phyloP scores from a whole-genome alignment of 1,140 invertebrate species.

The Lerema accius region DNA sequence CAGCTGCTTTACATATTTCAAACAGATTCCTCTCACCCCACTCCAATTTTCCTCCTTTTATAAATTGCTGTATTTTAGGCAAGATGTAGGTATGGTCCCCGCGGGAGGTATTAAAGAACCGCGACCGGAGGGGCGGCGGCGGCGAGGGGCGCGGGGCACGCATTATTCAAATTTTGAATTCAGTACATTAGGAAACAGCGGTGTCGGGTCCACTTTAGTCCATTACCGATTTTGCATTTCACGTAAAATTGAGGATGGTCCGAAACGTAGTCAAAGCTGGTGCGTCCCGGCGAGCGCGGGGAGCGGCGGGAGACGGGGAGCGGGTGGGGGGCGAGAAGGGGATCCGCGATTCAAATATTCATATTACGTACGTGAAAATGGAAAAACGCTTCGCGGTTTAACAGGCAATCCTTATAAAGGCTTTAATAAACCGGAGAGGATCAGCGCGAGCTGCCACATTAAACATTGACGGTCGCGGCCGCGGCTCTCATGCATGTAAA shows the following conservation, averaged over 20 bases:
- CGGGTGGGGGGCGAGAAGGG: neutral
- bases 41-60: slow-evolving; percentile 23
- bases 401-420: slow-evolving; percentile 38
- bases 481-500: too few species aligned
- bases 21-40: slow-evolving; percentile 18
- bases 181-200: slow-evolving; percentile 37
- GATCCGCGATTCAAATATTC: slow-evolving; percentile 43
- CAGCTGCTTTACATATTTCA: slow-evolving; percentile 12
- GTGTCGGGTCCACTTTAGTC: slow-evolving; percentile 37
- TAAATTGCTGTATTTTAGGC: slow-evolving; percentile 19
- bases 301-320: neutral
- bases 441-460: slow-evolving; percentile 17
- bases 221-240: slow-evolving; percentile 35
- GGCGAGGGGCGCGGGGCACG: slow-evolving; percentile 4
- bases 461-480: slow-evolving; percentile 22
- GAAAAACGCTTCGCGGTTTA: slow-evolving; percentile 40
- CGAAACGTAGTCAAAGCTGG: slow-evolving; percentile 8
- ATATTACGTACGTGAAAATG: slow-evolving; percentile 39
- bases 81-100: slow-evolving; percentile 24
- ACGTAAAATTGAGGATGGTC: slow-evolving; percentile 14
- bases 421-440: slow-evolving; percentile 31
- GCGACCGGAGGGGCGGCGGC: slow-evolving; percentile 1
- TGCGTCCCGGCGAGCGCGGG: slow-evolving; percentile 3
- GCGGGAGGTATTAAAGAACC: slow-evolving; percentile 25
- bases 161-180: slow-evolving; percentile 41